These are phyloP conservation scores for Scaptomyza parva DNA, from an alignment of 2,888 invertebrate species.

Conservation along the genomic window DNA sequence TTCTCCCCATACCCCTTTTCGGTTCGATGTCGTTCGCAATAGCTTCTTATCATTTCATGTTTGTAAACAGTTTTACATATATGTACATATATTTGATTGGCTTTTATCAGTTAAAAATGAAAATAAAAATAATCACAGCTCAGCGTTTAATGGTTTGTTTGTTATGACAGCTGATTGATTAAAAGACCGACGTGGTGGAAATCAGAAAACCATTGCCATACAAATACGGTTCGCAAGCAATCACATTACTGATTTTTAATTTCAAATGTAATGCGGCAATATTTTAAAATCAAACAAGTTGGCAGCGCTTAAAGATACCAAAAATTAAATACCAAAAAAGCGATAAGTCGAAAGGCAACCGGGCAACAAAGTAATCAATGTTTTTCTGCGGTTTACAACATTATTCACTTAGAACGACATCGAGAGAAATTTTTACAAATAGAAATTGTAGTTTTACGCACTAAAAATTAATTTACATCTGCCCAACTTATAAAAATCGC, in stretches of 20 bases:
- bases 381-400: conserved; percentile 31
- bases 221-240: not conserved
- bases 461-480: conserved; percentile 24
- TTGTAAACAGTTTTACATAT: conserved; percentile 2
- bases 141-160: not conserved
- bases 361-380: conserved; percentile 6
- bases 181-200: not conserved
- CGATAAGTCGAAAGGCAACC: conserved; percentile 17
- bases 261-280: not conserved
- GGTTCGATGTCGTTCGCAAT: conserved; percentile 16
- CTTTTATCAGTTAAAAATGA: conserved; percentile 33
- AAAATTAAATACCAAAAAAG: not conserved
- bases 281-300: conserved; percentile 19
- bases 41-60: conserved; percentile 40
- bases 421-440: conserved; percentile 52
- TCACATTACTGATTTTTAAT: not conserved
- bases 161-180: conserved; percentile 1
- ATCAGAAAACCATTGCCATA: not conserved
- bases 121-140: not conserved
- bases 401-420: conserved; percentile 48
- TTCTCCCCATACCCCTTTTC: conserved; percentile 15
- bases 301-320: conserved; percentile 32
- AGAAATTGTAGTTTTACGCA: conserved; percentile 39
- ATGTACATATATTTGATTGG: conserved; percentile 3
- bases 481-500: conserved; percentile 2